These are phyloP conservation scores for Falco columbarius DNA, from an alignment of 2,797 vertebrate species.

Conservation along the genomic window DNA sequence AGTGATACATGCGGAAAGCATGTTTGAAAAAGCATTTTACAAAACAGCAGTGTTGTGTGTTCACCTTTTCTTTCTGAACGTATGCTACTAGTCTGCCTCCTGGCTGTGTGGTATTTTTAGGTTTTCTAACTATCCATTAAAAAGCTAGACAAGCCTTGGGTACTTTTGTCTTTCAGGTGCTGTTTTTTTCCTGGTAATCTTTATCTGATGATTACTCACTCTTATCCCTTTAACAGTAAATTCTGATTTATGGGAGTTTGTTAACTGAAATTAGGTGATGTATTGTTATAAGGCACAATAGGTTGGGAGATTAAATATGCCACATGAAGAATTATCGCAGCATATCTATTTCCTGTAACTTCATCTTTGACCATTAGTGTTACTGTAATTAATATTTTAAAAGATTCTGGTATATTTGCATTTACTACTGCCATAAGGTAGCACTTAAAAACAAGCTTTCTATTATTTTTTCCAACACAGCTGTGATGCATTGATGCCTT, in stretches of 20 bases:
- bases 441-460: not conserved
- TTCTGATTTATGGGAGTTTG: not conserved
- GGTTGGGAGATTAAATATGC: not conserved
- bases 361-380: not conserved
- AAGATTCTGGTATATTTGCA: not conserved
- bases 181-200: not conserved
- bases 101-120: not conserved
- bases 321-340: not conserved
- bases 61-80: not conserved
- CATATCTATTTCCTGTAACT: not conserved
- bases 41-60: not conserved
- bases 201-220: not conserved
- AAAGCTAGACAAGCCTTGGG: not conserved
- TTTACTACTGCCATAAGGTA: not conserved
- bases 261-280: not conserved
- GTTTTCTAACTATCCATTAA: not conserved
- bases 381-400: not conserved
- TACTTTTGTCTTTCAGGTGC: not conserved
- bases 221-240: not conserved
- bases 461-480: not conserved
- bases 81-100: not conserved
- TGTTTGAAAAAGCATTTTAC: not conserved
- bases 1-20: not conserved
- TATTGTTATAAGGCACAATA: not conserved
- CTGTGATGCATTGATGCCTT: not conserved